phyloP scores from a whole-genome alignment of 2,888 invertebrate species.

The Melieria crassipennis region DNA sequence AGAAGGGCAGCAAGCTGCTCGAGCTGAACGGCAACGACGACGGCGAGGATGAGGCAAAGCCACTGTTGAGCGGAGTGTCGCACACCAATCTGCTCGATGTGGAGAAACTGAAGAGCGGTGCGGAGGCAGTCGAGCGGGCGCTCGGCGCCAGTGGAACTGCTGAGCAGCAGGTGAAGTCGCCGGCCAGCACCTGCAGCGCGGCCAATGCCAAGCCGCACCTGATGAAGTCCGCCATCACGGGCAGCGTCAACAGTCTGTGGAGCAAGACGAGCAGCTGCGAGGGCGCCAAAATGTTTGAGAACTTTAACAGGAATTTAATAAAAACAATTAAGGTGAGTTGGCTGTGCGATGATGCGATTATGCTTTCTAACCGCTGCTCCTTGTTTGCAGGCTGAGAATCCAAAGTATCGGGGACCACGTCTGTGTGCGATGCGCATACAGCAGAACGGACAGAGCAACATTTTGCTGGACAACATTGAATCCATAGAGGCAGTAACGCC shows the following conservation, averaged over 20 bases:
- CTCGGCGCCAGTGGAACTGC: not conserved
- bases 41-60: constrained; percentile 55
- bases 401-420: constrained; percentile 71
- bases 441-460: constrained; percentile 82
- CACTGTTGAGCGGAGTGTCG: constrained; percentile 49
- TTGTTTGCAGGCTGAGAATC: constrained; percentile 63
- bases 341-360: not conserved
- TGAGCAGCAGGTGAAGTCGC: constrained; percentile 40
- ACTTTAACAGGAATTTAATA: constrained; percentile 65
- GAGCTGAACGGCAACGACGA: constrained; percentile 42
- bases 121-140: constrained; percentile 34
- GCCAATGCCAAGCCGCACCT: constrained; percentile 41
- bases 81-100: constrained; percentile 46
- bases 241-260: constrained; percentile 65
- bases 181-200: constrained; percentile 43
- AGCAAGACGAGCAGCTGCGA: constrained; percentile 65
- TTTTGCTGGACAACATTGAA: constrained; percentile 81
- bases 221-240: constrained; percentile 55
- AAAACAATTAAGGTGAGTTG: constrained; percentile 64
- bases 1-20: not conserved
- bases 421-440: constrained; percentile 81
- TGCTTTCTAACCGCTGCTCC: not conserved
- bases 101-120: constrained; percentile 29
- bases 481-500: constrained; percentile 72
- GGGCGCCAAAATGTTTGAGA: constrained; percentile 65